Evolutionary conservation across 2,113 vertebrate species (phyloP), one percentile per base, ranked within the genome.

Genomic region (Cottus gobio): DNA sequence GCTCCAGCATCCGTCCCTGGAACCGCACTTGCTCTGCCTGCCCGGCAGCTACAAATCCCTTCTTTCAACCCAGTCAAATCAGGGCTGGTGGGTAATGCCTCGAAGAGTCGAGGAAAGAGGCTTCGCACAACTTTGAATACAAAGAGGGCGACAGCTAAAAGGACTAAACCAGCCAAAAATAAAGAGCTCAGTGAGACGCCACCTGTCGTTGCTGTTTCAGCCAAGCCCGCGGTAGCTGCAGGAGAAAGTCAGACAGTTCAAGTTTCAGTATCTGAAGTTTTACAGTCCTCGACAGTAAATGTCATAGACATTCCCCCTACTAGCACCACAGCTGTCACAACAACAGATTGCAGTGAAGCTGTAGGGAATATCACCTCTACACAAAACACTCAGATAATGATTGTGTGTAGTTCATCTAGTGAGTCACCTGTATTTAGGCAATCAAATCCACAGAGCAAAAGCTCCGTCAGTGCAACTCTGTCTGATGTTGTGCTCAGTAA

Each of bases 71-170:
- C 91, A 54, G 72, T 85, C 20, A 82, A 80, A 62, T 76, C 91
- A 9, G 86, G 82, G 20, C 69, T 66, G 37, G 68, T 73, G 39
- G 77, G 67, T 30, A 91, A 69, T 67, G 52, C 80, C 28, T 70
- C 91, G 13, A 95, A 91, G 58, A 57, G 85, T 74, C 10, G 76
- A 70, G 74, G 79, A 77, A 93, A 90, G 78, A 94, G 90, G 74
- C 68, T 90, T 73, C 84, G 80, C 60, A 88, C 92, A 72, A 63
- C 85, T 58, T 65, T 91, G 6, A 96, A 93, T 85, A 71, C 95
- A 56, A 98, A 96, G 91, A 95, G 93, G 86, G 57, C 89, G 22
- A 91, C 80, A 16, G 36, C 74, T 75, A 99, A 96, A 94, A 98
- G 94, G 80, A 89, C 91, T 20, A 93, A 93, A 86, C 44, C 91